Conservation (phyloP, 2,797 vertebrate genomes). For the Pelochelys cantorii region DNA sequence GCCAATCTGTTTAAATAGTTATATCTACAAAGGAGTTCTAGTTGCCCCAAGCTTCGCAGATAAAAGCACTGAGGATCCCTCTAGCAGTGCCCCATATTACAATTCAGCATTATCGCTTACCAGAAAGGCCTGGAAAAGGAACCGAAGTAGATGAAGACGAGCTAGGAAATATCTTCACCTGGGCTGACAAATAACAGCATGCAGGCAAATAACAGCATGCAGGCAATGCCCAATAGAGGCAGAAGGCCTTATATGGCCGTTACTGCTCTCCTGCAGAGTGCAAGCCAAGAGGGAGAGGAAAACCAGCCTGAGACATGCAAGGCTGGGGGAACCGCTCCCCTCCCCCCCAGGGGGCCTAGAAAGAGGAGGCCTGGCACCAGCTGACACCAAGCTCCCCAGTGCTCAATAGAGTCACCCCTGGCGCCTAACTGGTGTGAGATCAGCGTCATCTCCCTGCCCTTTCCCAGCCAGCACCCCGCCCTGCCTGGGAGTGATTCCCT, state of each 20-base stretch:
- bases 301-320: background rate
- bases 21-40: background rate
- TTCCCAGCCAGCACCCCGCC: background rate
- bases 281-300: background rate
- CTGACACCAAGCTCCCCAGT: background rate
- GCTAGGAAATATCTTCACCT: constrained; percentile 95
- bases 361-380: background rate
- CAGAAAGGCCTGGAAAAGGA: constrained; percentile 99
- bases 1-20: background rate
- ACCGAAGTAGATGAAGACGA: constrained; percentile 99
- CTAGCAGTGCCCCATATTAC: background rate
- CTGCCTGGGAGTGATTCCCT: too few relatives aligned
- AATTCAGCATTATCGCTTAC: constrained; percentile 69
- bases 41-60: fast-evolving
- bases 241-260: constrained; percentile 96
- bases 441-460: background rate
- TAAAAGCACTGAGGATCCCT: background rate
- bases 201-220: constrained; percentile 99
- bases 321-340: background rate
- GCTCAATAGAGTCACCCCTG: background rate
- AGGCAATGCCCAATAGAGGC: constrained; percentile 96
- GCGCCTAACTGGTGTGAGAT: background rate
- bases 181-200: constrained; percentile 99
- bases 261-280: constrained; percentile 91
- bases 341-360: background rate